Evolutionary conservation across 2,113 vertebrate genomes (phyloP).

Genomic region (Gracilinanus agilis): DNA sequence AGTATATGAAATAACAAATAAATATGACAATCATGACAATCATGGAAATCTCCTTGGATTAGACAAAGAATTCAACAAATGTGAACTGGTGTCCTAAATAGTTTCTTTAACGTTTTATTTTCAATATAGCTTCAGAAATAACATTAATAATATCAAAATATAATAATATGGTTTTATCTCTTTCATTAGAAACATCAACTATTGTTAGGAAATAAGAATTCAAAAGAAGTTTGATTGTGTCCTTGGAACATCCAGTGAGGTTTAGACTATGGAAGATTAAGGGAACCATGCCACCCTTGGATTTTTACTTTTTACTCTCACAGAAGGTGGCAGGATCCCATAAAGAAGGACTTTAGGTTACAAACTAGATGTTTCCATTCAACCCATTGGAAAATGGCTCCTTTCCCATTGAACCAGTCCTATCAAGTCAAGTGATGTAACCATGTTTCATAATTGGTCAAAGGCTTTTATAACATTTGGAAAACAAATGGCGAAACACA

Average conservation of each 20-base stretch:
- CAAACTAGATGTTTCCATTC: slow-evolving; percentile 34
- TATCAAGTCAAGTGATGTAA: slow-evolving; percentile 67
- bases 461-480: slow-evolving; percentile 73
- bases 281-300: background rate
- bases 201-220: background rate
- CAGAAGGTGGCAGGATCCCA: background rate
- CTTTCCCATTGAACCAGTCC: slow-evolving; percentile 58
- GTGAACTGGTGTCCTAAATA: background rate
- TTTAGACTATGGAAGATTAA: background rate
- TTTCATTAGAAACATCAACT: background rate
- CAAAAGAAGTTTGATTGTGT: background rate
- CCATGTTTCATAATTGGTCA: slow-evolving; percentile 70
- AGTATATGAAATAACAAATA: background rate
- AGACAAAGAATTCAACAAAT: background rate
- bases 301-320: background rate
- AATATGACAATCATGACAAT: background rate
- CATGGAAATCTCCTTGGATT: background rate
- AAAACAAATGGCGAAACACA: slow-evolving; percentile 75
- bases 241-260: background rate
- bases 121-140: background rate
- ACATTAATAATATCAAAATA: background rate
- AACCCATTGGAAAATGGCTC: slow-evolving; percentile 58
- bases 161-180: background rate
- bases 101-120: background rate
- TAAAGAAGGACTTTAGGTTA: background rate